Evolutionary conservation across 2,888 invertebrate species (phyloP), one percentile per base, ranked within the genome.

Genomic region (Melieria crassipennis): DNA sequence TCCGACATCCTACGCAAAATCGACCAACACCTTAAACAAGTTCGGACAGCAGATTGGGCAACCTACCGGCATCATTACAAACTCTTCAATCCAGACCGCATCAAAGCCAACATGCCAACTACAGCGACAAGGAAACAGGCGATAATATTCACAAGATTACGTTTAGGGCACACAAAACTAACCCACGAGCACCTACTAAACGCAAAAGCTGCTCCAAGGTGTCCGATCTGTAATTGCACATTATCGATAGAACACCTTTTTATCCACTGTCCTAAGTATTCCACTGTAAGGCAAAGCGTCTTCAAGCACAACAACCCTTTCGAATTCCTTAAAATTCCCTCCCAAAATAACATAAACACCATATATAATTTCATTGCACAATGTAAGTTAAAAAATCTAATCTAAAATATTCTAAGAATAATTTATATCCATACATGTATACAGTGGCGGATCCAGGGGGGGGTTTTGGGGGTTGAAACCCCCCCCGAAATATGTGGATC

Each of bases 161-260:
- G 4, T 57, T 9, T 57, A 10, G 56, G 16, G 7, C 56, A 57
- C 16, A 57, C 56, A 13, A 57, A 57, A 4, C 5, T 16, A 4
- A 57, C 56, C 7, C 56, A 57, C 30, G 42, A 64, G n/a, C 45
- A 64, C 52, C 30, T 64, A 9, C 6, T 64, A 10, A 65, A 65
- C 30, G 42, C 16, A 11, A 55, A 42, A 10, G 6, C 43, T 7
- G 3, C 55, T 55, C 64, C 64, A 64, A 10, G 7, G 7, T 64
- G 64, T 50, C 6, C 11, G 13, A 11, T 13, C 4, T 64, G 63
- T 50, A n/a, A 64, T 7, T 47, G 48, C 4, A 48, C 11, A 64
- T 13, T 48, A 16, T 64, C 63, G 9, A 64, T 64, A 48, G 50
- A 48, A 11, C 63, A 48, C 13, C 50, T 64, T 11, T 30, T 64